These are phyloP conservation scores for Pelagia noctiluca DNA, from an alignment of 30 jellyfish, hydroid and myxozoan species.

Conservation along the genomic window DNA sequence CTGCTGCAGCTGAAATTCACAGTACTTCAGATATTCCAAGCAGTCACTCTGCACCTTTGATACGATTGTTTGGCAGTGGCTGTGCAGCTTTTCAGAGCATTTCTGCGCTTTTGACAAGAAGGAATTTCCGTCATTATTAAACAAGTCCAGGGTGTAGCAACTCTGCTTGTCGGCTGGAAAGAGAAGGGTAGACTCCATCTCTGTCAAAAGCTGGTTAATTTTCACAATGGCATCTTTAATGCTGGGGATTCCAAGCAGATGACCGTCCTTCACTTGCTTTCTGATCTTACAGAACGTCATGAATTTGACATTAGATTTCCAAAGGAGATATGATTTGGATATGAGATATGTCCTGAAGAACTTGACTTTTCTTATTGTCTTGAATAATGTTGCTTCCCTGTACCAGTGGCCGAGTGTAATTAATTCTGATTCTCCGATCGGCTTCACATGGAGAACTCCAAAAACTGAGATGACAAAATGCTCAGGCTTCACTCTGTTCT, in stretches of 20 bases:
- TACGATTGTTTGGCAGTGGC: slow-evolving; percentile 51
- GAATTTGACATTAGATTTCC: slow-evolving; percentile 65
- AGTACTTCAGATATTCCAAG: slow-evolving; percentile 55
- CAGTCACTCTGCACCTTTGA: slow-evolving; percentile 61
- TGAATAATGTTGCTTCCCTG: slow-evolving; percentile 72
- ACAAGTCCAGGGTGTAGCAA: slow-evolving; percentile 41
- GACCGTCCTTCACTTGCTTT: slow-evolving; percentile 30
- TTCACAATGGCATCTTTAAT: slow-evolving; percentile 50
- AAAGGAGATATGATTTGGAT: slow-evolving; percentile 44
- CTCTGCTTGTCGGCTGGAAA: slow-evolving; percentile 54
- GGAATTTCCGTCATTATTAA: slow-evolving; percentile 17
- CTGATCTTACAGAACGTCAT: slow-evolving; percentile 47
- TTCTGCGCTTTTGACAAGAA: slow-evolving; percentile 40
- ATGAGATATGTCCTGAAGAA: slow-evolving; percentile 61
- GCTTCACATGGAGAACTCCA: slow-evolving; percentile 82
- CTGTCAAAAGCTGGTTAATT: slow-evolving; percentile 60
- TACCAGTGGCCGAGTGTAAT: slow-evolving; percentile 86
- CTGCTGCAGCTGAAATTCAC: slow-evolving; percentile 52
- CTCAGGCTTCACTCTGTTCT: slow-evolving; percentile 63
- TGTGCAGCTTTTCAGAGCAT: slow-evolving; percentile 40
- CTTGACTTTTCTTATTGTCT: slow-evolving; percentile 41
- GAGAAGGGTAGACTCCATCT: slow-evolving; percentile 47
- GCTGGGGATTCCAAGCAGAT: slow-evolving; percentile 75
- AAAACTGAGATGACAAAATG: slow-evolving; percentile 82
- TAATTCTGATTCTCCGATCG: slow-evolving; percentile 83